Base-by-base conservation (phyloP, 2,113 vertebrate genomes). In the Heterotilapia buettikoferi region DNA sequence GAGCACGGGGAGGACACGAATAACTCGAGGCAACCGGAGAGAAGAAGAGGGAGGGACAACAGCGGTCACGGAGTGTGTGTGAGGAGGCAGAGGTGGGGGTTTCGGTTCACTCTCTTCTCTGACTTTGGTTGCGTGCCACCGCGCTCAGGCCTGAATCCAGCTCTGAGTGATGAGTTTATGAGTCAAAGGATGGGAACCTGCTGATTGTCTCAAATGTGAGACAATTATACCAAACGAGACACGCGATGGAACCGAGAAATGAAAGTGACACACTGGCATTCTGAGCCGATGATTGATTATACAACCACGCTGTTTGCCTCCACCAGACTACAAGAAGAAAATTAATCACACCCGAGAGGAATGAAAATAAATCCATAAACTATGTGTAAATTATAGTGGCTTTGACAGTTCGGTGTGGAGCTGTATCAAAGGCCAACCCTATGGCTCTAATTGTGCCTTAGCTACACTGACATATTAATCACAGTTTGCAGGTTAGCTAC, bases 151-250 rank as follows among this genome's bases (percentile, higher is more conserved):
- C 76, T 84, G 87, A 86, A 87, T 86, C 80, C 43, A 12, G 18
- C 78, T 66, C 47, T 33, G 56, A 78, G 81, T 90, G 92, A 94
- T 87, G 80, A 84, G 73, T 83, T 61, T 53, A 82, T 94, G 92
- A 95, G 84, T 94, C 92, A 95, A 87, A 84, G 88, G 68, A 83
- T 84, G 85, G 83, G 88, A 93, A 92, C 82, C 59, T 89, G 90
- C 80, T 76, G 85, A 88, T 80, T 2, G 13, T 56, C 68, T 87
- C 36, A 59, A 82, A 80, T 84, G 73, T 57, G 40, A 14, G 61
- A 79, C 56, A 88, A 85, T 90, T 84, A 84, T 82, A 43, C 9
- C 80, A 80, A 84, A 56, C 33, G n/a, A 89, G 57, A 80, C 85
- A 91, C 5, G 61, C 84, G 47, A n/a, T 45, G 2, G 24, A 7